Base-by-base conservation (phyloP, 2,113 vertebrate species). In the Scalopus aquaticus region DNA sequence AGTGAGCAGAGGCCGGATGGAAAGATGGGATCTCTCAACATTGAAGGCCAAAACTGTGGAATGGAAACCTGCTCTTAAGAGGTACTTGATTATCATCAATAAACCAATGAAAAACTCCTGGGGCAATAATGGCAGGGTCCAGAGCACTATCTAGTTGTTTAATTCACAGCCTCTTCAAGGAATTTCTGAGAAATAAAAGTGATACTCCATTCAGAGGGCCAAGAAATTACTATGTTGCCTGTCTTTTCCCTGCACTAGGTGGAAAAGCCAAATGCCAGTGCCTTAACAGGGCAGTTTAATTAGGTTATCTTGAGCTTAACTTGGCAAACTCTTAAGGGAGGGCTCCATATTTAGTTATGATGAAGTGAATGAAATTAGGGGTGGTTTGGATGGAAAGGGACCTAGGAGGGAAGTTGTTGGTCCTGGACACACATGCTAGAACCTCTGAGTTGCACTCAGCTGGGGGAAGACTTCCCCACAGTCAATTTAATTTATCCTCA, bases 401-500 rank as follows among this genome's bases (percentile, higher is more conserved):
- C 51, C 39, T 76, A 42, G 26, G n/a, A 62, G 4, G 6, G 12
- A 82, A 42, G 19, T 2, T 69, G 28, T 67, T 82, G 44, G 19
- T 65, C 19, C 9, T 78, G 82, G 69, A 95, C 13, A 86, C 28
- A 72, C 72, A 79, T 92, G 78, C 58, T 77, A 77, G 46, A 56
- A 90, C 19, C 4, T 65, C 17, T 28, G 37, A 76, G 22, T 54
- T 74, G 30, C 39, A 67, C 62, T 13, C 49, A 87, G 28, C 35
- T 82, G n/a, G 26, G 49, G 11, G 17, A 65, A 85, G 10, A 39
- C 12, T 84, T 26, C 12, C 24, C 22, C 2, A 42, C 5, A n/a
- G 13, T 28, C 46, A 90, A 89, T 82, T 90, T 86, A 82, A 87
- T 37, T 88, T 79, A 79, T 37, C 10, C 49, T 92, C 37, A 92